Conservation (phyloP, 2,113 vertebrate species). For the Malaclemys terrapin region DNA sequence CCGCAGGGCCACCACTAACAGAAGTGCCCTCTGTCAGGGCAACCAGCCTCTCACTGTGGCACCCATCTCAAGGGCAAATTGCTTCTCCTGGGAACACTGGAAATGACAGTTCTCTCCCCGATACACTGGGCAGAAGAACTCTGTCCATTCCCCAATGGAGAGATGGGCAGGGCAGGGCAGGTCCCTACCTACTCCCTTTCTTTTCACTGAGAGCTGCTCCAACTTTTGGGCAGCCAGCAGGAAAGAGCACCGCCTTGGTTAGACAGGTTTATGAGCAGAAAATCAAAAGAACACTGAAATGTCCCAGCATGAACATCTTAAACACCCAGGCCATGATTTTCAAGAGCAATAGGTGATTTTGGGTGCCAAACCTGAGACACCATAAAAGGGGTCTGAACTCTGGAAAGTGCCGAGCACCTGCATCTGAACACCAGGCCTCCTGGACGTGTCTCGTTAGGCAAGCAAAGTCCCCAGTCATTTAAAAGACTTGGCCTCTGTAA, state of each 20-base stretch:
- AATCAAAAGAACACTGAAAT: background rate
- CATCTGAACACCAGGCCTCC: too few relatives aligned
- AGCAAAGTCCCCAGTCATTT: too few relatives aligned
- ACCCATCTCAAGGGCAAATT: background rate
- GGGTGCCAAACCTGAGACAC: too few relatives aligned
- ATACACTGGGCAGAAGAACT: background rate
- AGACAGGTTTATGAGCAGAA: background rate
- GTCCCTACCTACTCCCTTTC: background rate
- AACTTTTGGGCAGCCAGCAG: background rate
- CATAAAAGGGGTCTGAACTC: too few relatives aligned
- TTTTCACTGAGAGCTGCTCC: background rate
- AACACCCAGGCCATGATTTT: background rate
- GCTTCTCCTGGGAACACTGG: background rate
- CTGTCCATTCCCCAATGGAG: background rate
- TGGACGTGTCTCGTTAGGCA: too few relatives aligned
- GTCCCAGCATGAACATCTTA: background rate
- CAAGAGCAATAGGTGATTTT: background rate
- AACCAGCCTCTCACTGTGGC: background rate
- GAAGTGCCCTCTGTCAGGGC: background rate
- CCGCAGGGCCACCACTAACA: accelerated
- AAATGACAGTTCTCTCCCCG: background rate
- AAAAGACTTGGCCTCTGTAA: too few relatives aligned
- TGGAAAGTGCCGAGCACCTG: too few relatives aligned
- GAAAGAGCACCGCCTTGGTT: background rate
- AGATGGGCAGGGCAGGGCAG: too few relatives aligned